Evolutionary conservation across 2,888 invertebrate genomes (phyloP), one percentile per base, ranked within the genome.

Genomic region (Anticlea derivata): DNA sequence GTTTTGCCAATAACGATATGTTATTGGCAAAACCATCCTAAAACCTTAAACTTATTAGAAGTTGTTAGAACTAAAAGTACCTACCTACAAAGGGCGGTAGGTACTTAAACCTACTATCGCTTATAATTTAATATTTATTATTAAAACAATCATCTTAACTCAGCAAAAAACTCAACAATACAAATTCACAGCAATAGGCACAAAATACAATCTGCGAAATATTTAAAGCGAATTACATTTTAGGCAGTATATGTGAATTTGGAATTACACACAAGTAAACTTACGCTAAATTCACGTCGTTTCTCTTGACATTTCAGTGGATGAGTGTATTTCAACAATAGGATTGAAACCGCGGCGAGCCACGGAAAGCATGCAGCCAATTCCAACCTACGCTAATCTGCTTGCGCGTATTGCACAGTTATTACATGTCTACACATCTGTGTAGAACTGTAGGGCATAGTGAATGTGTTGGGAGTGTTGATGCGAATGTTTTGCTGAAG

Each of bases 241-340:
- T n/a, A n/a, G n/a, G n/a, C n/a, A n/a, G n/a, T 26, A 20, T 38
- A 27, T 39, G 34, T 30, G 30, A 35, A 46, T 51, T 35, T 30
- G 30, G 11, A 29, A 46, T 47, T 43, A 26, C 43, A 43, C 27
- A 27, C 20, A 47, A 44, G 29, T 43, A 43, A 52, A 48, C 48
- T 38, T 38, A 33, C 7, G 35, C 47, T 48, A 47, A 47, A 43
- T 48, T 48, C 38, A 20, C 43, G 30, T 38, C 33, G 47, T 44
- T 47, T 48, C 52, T 44, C 46, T 44, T 52, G 52, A 39, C 52
- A 52, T 52, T 55, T 55, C 20, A 49, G 45, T 17, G 39, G 52
- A 50, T 47, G 50, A 54, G 45, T 56, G 43, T 57, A 43, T 53
- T 52, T 39, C 54, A 52, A 57, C 54, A 56, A 51, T 56, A 43